Conservation (phyloP, 2,113 vertebrate genomes). For the Chlorodrepanis virens region DNA sequence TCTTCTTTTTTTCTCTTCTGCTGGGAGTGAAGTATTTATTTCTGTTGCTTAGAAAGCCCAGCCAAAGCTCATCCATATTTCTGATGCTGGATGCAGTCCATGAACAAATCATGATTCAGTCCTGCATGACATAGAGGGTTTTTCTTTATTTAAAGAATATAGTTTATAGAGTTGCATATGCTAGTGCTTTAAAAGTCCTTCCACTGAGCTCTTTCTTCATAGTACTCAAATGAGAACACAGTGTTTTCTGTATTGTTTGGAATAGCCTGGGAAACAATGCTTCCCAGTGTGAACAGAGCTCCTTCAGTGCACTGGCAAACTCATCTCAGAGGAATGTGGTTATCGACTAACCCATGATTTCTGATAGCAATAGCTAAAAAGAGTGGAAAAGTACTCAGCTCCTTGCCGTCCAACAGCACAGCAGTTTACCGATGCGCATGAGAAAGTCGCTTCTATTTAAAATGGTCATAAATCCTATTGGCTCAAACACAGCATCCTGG, state of each 20-base stretch:
- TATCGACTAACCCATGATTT: constrained; percentile 39
- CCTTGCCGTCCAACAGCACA: neutral
- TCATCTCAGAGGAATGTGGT: constrained; percentile 48
- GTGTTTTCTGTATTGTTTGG: constrained; percentile 53
- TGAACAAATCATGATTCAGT: neutral
- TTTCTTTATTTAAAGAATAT: constrained; percentile 35
- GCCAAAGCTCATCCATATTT: constrained; percentile 29
- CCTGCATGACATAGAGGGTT: neutral
- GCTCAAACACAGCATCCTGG: neutral
- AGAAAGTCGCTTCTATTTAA: constrained; percentile 39
- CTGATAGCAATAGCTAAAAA: constrained; percentile 48
- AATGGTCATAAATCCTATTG: constrained; percentile 15
- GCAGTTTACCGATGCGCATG: neutral
- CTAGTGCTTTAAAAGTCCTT: constrained; percentile 25
- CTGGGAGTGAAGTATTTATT: neutral
- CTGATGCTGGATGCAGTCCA: neutral
- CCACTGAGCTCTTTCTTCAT: neutral
- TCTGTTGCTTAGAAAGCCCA: neutral
- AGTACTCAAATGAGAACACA: constrained; percentile 13
- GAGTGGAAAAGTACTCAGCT: constrained; percentile 49
- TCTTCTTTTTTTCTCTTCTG: neutral
- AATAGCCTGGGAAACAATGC: constrained; percentile 49
- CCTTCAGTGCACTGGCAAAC: constrained; percentile 32
- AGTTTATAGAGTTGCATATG: constrained; percentile 24
- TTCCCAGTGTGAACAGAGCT: constrained; percentile 39